These are phyloP conservation scores for Diarsia dahlii DNA, from an alignment of 2,888 invertebrate genomes.

Conservation along the genomic window DNA sequence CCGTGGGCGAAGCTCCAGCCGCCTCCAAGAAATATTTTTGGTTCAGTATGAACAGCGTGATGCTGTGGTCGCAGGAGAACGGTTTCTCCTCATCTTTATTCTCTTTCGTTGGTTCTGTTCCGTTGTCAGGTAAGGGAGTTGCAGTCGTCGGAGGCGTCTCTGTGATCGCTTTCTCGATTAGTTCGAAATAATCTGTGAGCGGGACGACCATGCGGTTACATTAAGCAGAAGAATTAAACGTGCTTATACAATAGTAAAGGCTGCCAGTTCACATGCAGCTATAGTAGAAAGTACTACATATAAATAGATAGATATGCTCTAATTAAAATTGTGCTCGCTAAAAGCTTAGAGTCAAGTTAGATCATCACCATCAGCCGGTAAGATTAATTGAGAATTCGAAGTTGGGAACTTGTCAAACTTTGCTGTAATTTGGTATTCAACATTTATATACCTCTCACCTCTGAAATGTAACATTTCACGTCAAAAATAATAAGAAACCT, in stretches of 20 bases:
- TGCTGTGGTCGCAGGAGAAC: conserved; percentile 94
- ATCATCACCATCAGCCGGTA: conserved; percentile 8
- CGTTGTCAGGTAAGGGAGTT: conserved; percentile 68
- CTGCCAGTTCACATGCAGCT: conserved; percentile 59
- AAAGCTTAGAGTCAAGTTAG: conserved; percentile 32
- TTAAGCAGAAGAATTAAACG: conserved; percentile 81
- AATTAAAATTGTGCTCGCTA: conserved; percentile 47
- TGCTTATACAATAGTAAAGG: conserved; percentile 62
- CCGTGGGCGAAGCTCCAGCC: conserved; percentile 77
- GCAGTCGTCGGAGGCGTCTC: conserved; percentile 72
- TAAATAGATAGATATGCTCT: conserved; percentile 34
- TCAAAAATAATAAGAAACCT: not conserved
- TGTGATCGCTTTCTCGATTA: conserved; percentile 73
- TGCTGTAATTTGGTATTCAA: not conserved
- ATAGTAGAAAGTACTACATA: conserved; percentile 13
- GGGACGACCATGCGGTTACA: conserved; percentile 83
- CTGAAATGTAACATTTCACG: not conserved
- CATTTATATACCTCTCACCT: not conserved
- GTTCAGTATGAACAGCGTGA: conserved; percentile 93
- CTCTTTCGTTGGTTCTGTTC: conserved; percentile 79
- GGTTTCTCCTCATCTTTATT: conserved; percentile 82
- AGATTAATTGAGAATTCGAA: not conserved
- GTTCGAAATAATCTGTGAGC: conserved; percentile 78
- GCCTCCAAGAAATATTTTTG: conserved; percentile 88
- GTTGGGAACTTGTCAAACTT: not conserved